Base-by-base conservation (phyloP, 2,113 vertebrate species). In the Strix aluco region DNA sequence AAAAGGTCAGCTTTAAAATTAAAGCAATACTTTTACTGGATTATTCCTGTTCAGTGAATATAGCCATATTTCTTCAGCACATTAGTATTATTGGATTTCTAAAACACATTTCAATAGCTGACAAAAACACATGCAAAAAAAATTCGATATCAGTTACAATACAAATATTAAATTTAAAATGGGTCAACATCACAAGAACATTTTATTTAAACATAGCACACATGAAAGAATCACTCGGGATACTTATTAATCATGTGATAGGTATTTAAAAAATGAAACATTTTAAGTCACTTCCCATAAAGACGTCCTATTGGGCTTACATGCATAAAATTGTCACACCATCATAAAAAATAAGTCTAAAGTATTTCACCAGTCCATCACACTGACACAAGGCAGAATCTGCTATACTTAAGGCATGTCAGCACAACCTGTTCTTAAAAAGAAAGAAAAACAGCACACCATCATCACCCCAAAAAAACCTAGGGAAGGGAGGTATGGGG, bases 1-100 rank as follows among this genome's bases (percentile, higher is more conserved):
- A 66, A 97, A 97, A 97, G 92, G 92, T 97, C 96, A 98, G 80
- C 78, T 89, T 92, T 74, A 94, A 97, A 97, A 98, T 97, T 93
- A 94, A 97, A 97, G 92, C 54, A 79, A 94, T 96, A 69, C 97
- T 97, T 96, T 91, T 65, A 90, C 81, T 85, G 71, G 78, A 80
- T 89, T 87, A 83, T 63, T 95, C 66, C 55, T 94, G 79, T 97
- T 13, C 26, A 81, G 70, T 82, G 91, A 87, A 88, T 38, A 62
- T 62, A 96, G 90, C 71, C 38, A 21, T 94, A 91, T 95, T 96
- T 97, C 80, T 96, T 90, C 73, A 95, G 78, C 94, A 62, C 58
- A 93, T 96, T 83, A 90, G 36, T 95, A 75, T 93, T 97, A 97
- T 84, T 97, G 93, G 74, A 96, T 97, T 97, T 95, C 94, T 88